Evolutionary conservation across 2,797 vertebrate genomes (phyloP).

Genomic region (Adelosebastes latens): DNA sequence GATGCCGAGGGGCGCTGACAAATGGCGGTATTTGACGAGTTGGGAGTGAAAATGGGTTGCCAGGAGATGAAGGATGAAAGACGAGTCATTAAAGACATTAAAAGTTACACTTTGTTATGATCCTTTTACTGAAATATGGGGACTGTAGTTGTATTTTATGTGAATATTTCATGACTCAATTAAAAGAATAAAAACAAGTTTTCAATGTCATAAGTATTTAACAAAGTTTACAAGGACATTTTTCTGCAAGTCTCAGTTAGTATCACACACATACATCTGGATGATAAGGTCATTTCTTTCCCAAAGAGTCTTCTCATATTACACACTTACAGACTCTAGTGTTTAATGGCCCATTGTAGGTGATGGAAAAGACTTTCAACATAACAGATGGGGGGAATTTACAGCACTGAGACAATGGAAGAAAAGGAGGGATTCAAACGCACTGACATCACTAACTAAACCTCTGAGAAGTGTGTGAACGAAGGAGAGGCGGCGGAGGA

Average conservation of each 20-base stretch:
- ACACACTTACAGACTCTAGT: background rate
- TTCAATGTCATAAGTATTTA: background rate
- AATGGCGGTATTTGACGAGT: too few relatives aligned
- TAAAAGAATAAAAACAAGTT: too few relatives aligned
- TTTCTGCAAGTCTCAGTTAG: background rate
- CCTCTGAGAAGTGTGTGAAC: background rate
- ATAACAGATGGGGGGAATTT: conserved; percentile 40
- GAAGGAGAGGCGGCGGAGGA: background rate
- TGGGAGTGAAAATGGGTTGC: too few relatives aligned
- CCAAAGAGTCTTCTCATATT: background rate
- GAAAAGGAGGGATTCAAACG: conserved; percentile 19
- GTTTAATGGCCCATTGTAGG: conserved; percentile 41
- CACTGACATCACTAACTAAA: conserved; percentile 46
- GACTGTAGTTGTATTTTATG: too few relatives aligned
- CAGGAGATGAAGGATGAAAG: too few relatives aligned
- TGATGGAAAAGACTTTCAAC: conserved; percentile 44
- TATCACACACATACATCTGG: background rate
- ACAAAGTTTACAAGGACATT: background rate
- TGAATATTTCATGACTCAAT: too few relatives aligned
- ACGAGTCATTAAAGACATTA: too few relatives aligned
- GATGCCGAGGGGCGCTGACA: too few relatives aligned
- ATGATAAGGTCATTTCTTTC: background rate
- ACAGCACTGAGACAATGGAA: conserved; percentile 57
- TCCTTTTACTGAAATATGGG: too few relatives aligned
- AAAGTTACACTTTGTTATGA: too few relatives aligned